phyloP scores from a whole-genome alignment of 2,797 vertebrate genomes.

The Odontamblyopus rebecca region DNA sequence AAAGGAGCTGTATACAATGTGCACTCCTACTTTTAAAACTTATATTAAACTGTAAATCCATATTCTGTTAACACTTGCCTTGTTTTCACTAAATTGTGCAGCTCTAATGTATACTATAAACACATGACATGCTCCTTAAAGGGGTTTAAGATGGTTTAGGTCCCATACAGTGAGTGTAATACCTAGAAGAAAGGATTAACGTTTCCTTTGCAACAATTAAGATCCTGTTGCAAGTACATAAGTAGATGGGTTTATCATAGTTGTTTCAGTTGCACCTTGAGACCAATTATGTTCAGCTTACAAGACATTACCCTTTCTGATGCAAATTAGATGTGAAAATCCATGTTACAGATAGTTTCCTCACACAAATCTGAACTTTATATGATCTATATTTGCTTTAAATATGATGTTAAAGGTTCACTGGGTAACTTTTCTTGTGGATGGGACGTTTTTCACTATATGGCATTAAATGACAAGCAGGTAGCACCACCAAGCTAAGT shows the following conservation, averaged over 20 bases:
- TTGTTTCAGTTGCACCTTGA: not conserved
- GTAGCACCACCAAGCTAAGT: no score
- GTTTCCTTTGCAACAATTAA: slow-evolving; percentile 21
- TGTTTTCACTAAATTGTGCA: no score
- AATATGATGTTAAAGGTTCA: not conserved
- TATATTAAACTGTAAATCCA: no score
- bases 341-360: no score
- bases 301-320: not conserved
- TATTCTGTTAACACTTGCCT: no score
- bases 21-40: no score
- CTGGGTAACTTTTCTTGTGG: not conserved
- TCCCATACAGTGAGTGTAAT: slow-evolving; percentile 33
- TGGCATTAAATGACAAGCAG: no score
- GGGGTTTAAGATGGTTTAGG: slow-evolving; percentile 45
- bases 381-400: not conserved
- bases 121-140: slow-evolving; percentile 54
- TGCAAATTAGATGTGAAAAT: not conserved
- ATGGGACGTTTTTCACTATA: not conserved
- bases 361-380: no score
- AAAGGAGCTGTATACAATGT: no score
- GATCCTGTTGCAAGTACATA: not conserved
- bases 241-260: not conserved
- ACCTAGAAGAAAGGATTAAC: slow-evolving; percentile 37
- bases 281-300: not conserved
- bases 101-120: slow-evolving; percentile 33